Conservation (phyloP, 2,797 vertebrate genomes). For the Parauchenoglanis ngamensis region DNA sequence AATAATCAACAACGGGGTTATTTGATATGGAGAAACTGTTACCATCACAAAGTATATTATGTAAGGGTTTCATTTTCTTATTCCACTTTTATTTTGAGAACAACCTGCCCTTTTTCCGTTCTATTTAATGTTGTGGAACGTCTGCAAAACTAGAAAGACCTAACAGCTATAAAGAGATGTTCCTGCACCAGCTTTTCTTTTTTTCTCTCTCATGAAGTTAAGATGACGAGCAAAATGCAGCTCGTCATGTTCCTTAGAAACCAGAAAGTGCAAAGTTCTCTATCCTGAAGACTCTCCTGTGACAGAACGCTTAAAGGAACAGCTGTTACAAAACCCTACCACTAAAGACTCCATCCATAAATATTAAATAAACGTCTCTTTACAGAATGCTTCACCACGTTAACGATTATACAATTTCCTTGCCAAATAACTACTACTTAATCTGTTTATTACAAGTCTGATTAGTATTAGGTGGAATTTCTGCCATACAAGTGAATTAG, state of each 20-base stretch:
- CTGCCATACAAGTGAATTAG: neutral
- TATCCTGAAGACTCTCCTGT: neutral
- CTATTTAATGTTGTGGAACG: no score
- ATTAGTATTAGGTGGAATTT: no score
- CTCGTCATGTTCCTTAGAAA: neutral
- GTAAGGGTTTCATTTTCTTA: no score
- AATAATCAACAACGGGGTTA: neutral
- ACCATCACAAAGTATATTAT: neutral
- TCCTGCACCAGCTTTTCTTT: no score
- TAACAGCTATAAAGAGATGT: no score
- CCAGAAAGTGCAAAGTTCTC: no score
- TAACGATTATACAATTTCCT: no score
- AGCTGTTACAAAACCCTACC: neutral
- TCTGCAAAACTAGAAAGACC: no score
- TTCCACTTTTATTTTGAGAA: no score
- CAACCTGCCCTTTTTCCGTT: neutral
- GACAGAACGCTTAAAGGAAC: neutral
- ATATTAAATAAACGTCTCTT: neutral
- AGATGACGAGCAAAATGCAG: neutral
- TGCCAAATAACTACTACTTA: neutral
- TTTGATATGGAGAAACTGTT: neutral
- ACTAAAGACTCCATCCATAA: neutral
- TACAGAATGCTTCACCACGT: neutral
- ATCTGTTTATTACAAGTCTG: no score
- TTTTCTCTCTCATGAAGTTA: no score